These are phyloP conservation scores for Onychorhynchus coronatus DNA, from an alignment of 2,113 vertebrate species.

Conservation along the genomic window DNA sequence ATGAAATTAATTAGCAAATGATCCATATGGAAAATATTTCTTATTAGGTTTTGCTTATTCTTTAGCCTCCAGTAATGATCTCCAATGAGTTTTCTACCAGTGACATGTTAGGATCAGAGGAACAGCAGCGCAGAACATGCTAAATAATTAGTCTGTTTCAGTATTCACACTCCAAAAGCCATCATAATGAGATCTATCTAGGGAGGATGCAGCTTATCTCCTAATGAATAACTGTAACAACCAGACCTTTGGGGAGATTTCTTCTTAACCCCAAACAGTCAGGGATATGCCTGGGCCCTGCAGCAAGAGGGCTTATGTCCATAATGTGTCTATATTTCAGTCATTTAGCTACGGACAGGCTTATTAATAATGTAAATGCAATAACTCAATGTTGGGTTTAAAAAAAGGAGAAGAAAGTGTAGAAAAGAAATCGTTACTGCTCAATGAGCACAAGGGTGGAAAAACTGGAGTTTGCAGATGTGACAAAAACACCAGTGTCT, in stretches of 20 bases:
- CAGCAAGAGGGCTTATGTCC: slow-evolving; percentile 20
- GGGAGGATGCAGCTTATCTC: slow-evolving; percentile 27
- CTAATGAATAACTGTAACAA: slow-evolving; percentile 39
- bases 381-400: slow-evolving; percentile 1
- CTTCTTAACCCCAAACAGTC: slow-evolving; percentile 24
- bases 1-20: slow-evolving; percentile 11
- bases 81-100: neutral
- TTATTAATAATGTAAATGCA: slow-evolving; percentile 48
- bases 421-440: neutral
- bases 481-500: neutral
- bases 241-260: slow-evolving; percentile 19
- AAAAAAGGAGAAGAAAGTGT: neutral
- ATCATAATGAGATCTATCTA: neutral
- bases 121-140: neutral
- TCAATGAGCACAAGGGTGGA: neutral
- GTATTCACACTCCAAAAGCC: neutral
- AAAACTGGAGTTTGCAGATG: slow-evolving; percentile 24
- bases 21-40: neutral
- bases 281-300: neutral
- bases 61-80: neutral
- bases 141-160: slow-evolving; percentile 37
- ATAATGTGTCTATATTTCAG: slow-evolving; percentile 38
- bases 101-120: neutral
- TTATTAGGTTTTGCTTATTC: neutral
- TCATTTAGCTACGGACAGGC: slow-evolving; percentile 22